phyloP scores from a whole-genome alignment of 2,888 invertebrate genomes.

The Lymantria dispar region DNA sequence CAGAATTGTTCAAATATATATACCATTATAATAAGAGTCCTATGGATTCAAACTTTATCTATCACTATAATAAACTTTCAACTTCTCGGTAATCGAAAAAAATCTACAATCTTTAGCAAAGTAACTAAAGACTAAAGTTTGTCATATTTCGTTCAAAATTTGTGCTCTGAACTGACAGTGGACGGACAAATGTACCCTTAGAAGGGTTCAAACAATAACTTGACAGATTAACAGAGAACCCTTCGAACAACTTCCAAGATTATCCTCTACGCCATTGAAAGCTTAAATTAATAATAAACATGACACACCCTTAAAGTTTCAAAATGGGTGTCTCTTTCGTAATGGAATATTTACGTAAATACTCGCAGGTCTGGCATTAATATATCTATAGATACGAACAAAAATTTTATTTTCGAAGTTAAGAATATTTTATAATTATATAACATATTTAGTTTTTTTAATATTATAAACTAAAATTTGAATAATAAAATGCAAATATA shows the following conservation, averaged over 20 bases:
- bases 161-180: constrained; percentile 4
- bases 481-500: too few relatives aligned
- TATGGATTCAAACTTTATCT: neutral
- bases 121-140: neutral
- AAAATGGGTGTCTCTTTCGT: neutral
- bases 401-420: too few relatives aligned
- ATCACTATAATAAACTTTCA: neutral
- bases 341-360: neutral
- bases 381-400: too few relatives aligned
- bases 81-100: neutral
- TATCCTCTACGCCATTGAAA: constrained; percentile 32
- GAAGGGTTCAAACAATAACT: constrained; percentile 38
- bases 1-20: too few relatives aligned
- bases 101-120: neutral
- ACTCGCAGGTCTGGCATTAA: too few relatives aligned
- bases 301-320: constrained; percentile 26
- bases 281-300: constrained; percentile 45
- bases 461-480: too few relatives aligned
- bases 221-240: constrained; percentile 44
- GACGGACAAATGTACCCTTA: constrained; percentile 13
- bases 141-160: neutral
- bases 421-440: too few relatives aligned
- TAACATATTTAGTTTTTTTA: too few relatives aligned
- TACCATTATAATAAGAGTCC: neutral
- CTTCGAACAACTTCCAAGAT: constrained; percentile 36